Base-by-base conservation (phyloP, 2,888 invertebrate species). In the Adelphocoris suturalis region DNA sequence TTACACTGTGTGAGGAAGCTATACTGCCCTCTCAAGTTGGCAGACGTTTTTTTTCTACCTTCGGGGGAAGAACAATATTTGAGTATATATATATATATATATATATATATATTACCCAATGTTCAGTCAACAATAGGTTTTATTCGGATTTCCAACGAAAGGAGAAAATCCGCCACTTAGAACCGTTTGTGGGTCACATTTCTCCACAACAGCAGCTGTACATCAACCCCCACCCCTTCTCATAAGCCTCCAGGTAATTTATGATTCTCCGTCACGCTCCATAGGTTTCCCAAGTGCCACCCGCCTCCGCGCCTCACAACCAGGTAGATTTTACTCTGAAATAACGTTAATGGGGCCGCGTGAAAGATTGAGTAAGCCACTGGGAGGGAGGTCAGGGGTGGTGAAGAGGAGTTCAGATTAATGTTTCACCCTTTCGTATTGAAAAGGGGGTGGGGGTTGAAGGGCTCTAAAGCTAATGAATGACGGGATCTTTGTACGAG, bases 211-310 rank as follows among this genome's bases (percentile, higher is more conserved):
- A 14, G 16, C 14, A 16, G 14, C 52, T 52, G 52, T 52, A 16
- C 52, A 52, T 52, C 52, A 52, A 12, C 2, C 52, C 52, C 52
- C 12, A 2, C 12, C 52, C 52, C 52, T 2, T 52, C 52, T 19
- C n/a, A 61, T 9, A 61, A 19, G 61, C 61, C 61, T n/a, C 1
- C 61, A 9, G n/a, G 61, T 61, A 61, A 61, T 61, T 61, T 61
- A 61, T 61, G 61, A 61, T 61, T 61, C n/a, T 9, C 61, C 61
- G 16, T 19, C 61, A 61, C 61, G 61, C 16, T 61, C 61, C 61
- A 61, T 61, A n/a, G 61, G 19, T 61, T 61, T 61, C n/a, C 61
- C 19, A 61, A 61, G 61, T 61, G 61, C 61, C 61, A 16, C 12
- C 52, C 52, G 12, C 52, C 19, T 19, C 61, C 12, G 4, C 52